Evolutionary conservation across 2,888 invertebrate genomes (phyloP).

Genomic region (Conops quadrifasciatus): DNA sequence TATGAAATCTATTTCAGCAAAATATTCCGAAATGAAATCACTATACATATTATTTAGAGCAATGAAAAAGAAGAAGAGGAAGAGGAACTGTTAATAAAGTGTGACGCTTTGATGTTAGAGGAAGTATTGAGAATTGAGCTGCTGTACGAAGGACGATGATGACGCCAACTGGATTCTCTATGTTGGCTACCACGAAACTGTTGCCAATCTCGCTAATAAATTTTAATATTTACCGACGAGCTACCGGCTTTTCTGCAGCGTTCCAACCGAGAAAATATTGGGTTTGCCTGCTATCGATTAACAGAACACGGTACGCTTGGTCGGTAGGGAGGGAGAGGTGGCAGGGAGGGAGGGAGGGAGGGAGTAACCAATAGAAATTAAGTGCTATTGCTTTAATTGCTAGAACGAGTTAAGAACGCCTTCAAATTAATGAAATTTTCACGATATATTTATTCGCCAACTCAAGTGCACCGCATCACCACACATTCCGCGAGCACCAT

Average conservation of each 20-base stretch:
- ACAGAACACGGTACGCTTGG: background rate
- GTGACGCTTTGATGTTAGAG: too few species aligned
- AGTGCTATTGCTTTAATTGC: background rate
- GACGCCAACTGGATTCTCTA: constrained; percentile 26
- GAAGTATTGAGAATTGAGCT: too few species aligned
- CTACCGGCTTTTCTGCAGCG: constrained; percentile 45
- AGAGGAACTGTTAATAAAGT: too few species aligned
- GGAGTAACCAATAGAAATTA: background rate
- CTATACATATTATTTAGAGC: too few species aligned
- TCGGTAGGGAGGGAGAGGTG: background rate
- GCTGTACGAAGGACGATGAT: background rate
- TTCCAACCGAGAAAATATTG: background rate
- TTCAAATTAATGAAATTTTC: background rate
- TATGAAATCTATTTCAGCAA: too few species aligned
- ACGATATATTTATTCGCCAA: too few species aligned
- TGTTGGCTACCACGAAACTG: constrained; percentile 44
- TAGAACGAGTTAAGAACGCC: constrained; percentile 9
- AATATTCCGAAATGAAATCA: too few species aligned
- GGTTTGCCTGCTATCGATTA: too few species aligned
- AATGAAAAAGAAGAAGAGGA: too few species aligned
- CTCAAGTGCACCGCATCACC: background rate
- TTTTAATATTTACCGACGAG: constrained; percentile 57
- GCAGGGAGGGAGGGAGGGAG: background rate
- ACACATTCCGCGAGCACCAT: background rate
- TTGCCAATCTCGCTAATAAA: constrained; percentile 57